Conservation (phyloP, 1,140 invertebrate species). For the Magallana angulata region DNA sequence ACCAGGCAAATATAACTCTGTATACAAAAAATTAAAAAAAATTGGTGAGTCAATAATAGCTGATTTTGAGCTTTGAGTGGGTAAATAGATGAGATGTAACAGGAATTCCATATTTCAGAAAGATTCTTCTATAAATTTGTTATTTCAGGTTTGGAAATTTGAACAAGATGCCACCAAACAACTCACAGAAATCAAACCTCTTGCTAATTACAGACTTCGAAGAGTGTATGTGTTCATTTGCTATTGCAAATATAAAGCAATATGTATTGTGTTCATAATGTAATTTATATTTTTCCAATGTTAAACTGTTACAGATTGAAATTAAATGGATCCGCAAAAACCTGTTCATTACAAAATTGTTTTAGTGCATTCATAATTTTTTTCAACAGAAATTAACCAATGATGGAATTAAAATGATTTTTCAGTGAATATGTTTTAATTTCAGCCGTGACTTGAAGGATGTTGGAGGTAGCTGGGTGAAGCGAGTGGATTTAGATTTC, state of each 20-base stretch:
- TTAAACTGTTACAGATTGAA: too few species aligned
- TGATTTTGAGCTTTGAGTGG: too few species aligned
- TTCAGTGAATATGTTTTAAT: neutral
- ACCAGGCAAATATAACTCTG: too few species aligned
- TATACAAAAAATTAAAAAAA: too few species aligned
- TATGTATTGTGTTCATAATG: neutral
- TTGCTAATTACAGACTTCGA: slow-evolving; percentile 75
- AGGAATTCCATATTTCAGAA: too few species aligned
- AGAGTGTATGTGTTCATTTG: slow-evolving; percentile 70
- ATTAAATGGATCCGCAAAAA: too few species aligned
- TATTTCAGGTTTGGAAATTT: slow-evolving; percentile 74
- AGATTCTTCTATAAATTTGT: too few species aligned
- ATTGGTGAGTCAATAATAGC: too few species aligned
- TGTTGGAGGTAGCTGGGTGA: slow-evolving; percentile 79
- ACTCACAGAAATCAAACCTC: slow-evolving; percentile 72
- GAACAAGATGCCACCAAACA: slow-evolving; percentile 70
- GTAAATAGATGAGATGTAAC: too few species aligned
- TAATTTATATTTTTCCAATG: neutral
- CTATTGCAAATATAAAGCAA: neutral
- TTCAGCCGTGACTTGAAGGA: slow-evolving; percentile 73
- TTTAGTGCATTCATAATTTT: too few species aligned
- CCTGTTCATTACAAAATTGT: neutral
- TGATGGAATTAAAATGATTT: too few species aligned
- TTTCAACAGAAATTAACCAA: too few species aligned
- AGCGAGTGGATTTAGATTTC: slow-evolving; percentile 76